phyloP scores from a whole-genome alignment of 1,140 invertebrate species.

The Eurytemora carolleeae region DNA sequence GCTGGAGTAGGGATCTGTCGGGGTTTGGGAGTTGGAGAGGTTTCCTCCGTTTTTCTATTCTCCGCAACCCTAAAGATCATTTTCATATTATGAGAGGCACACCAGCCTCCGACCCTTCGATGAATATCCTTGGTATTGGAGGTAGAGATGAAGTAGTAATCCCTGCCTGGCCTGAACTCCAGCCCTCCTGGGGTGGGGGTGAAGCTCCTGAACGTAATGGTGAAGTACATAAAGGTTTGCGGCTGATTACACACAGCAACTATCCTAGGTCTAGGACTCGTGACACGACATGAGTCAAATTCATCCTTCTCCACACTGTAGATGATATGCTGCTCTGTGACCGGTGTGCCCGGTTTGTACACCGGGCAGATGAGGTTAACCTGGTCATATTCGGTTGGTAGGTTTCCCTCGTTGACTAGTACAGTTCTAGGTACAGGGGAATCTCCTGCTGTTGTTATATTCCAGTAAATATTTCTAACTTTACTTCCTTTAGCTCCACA shows the following conservation, averaged over 20 bases:
- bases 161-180: conserved; percentile 78
- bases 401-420: conserved; percentile 81
- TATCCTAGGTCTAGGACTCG: conserved; percentile 69
- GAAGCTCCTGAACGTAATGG: conserved; percentile 85
- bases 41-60: neutral
- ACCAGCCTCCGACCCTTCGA: conserved; percentile 66
- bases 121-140: conserved; percentile 75
- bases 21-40: neutral
- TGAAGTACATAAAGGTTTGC: conserved; percentile 81
- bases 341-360: conserved; percentile 51
- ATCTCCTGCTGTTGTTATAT: conserved; percentile 25
- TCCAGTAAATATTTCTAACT: neutral
- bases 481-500: too few species aligned
- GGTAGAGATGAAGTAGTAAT: conserved; percentile 87
- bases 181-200: conserved; percentile 81
- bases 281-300: conserved; percentile 84
- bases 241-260: conserved; percentile 91
- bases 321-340: conserved; percentile 4
- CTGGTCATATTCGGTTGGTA: conserved; percentile 80
- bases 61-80: conserved; percentile 64
- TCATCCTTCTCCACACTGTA: conserved; percentile 55
- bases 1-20: neutral
- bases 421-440: conserved; percentile 91
- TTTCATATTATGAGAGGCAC: conserved; percentile 82
- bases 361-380: conserved; percentile 88